Base-by-base conservation (phyloP, 2,113 vertebrate genomes). In the Malurus alboscapulatus region DNA sequence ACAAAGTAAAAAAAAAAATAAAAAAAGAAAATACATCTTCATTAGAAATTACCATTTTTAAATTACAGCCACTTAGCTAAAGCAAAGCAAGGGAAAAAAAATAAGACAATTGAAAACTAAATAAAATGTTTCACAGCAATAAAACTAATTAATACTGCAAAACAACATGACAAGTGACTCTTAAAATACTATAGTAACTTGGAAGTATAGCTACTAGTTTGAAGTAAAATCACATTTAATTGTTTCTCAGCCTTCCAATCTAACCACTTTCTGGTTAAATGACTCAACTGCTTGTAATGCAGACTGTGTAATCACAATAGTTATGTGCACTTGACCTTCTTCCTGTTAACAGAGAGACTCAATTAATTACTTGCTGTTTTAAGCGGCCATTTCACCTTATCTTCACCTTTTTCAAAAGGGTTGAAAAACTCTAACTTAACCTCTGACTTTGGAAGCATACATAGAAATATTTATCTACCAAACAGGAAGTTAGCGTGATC, bases 191-290 rank as follows among this genome's bases (percentile, higher is more conserved):
- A 71, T 3, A 88, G 65, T 40, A 87, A 97, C 90, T 98, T 97
- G 84, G 96, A 98, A 97, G 94, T 88, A 97, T 94, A 93, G 96
- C 90, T 96, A 90, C 74, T 96, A 92, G 95, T 97, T 93, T 97
- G 97, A 98, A 97, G 97, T 95, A 97, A 97, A 98, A 97, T 97
- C 95, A 96, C 96, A 94, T 94, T 97, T 97, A 98, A 98, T 98
- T 97, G 88, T 91, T 97, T 98, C 87, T 87, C 96, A 89, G 94
- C 34, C 65, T 97, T 98, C 95, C 82, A 90, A 4, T 89, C 72
- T 87, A 95, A 97, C 96, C 96, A 96, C 93, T 97, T 95, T 82
- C 82, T 96, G 96, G 95, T 95, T 95, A 96, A 94, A 93, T 73
- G 20, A 88, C 81, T 83, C 94, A 85, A 92, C 94, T 88, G 40